Base-by-base conservation (phyloP, 2,888 invertebrate genomes). In the Thecocarcelia acutangulata region DNA sequence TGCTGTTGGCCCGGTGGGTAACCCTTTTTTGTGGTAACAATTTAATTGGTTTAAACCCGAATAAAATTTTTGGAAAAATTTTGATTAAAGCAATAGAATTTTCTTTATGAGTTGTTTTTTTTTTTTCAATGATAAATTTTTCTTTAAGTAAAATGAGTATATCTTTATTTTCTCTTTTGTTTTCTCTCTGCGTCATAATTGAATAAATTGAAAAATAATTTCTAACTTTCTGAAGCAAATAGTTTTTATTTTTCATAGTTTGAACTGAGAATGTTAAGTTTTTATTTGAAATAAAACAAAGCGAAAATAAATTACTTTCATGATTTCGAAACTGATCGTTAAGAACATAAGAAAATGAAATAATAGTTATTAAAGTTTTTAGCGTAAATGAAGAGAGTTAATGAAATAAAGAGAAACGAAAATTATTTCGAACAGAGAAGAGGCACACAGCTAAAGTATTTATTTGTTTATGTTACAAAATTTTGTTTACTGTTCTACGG, bases 1-100 rank as follows among this genome's bases (percentile, higher is more conserved):
- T 80, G 86, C 75, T 73, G 88, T 84, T 82, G 82, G 50, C 86
- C 86, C 78, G 88, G 87, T 83, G 87, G 89, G 74, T 88, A 89
- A 85, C 89, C 89, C 89, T 89, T 87, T 84, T 56, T 78, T 68
- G 33, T 64, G n/a, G 37, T 63, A 69, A 52, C 52, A 76, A 76
- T 77, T 72, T 56, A 81, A 66, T 79, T 82, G 82, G 78, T 82
- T 82, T 70, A 78, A 82, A 78, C 82, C 82, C 82, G 82, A 70
- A 75, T 83, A 77, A 77, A 80, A 40, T 82, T 75, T 81, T 83
- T 76, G 70, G 61, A 74, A 74, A 77, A 56, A 78, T 80, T 82
- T 84, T 81, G 79, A 66, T 83, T 80, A 73, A 82, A 82, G 81
- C 80, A 75, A 79, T 70, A 79, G 46, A 54, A 74, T 66, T 81